phyloP scores from a whole-genome alignment of 2,113 vertebrate species.

The Serranochromis macrocephalus region DNA sequence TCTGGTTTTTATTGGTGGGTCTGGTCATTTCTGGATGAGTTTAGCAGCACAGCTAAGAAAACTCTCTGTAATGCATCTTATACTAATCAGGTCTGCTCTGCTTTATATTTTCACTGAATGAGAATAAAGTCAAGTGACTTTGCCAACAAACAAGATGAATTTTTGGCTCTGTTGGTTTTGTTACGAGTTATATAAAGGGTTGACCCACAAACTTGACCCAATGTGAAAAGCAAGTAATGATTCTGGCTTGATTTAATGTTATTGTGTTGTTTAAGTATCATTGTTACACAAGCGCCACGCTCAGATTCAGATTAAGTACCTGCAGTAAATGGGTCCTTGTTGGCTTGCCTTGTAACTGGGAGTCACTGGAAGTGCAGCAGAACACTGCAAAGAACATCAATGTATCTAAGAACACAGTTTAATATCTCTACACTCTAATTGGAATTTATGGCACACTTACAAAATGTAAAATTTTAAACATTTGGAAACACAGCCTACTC shows the following conservation, averaged over 20 bases:
- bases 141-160: conserved; percentile 16
- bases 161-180: conserved; percentile 3
- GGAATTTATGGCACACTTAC: neutral
- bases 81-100: conserved; percentile 17
- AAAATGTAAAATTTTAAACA: neutral
- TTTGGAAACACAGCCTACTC: neutral
- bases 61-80: neutral
- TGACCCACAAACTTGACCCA: conserved; percentile 19
- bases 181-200: conserved; percentile 2
- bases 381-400: neutral
- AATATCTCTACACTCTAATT: neutral
- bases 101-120: conserved; percentile 20
- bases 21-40: conserved; percentile 6
- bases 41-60: neutral
- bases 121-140: neutral
- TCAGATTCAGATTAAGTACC: neutral
- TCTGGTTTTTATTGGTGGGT: neutral
- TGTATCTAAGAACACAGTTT: neutral
- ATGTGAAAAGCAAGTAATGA: neutral
- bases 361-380: neutral
- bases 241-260: conserved; percentile 11
- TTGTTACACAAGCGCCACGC: neutral
- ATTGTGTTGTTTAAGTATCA: conserved; percentile 6
- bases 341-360: neutral
- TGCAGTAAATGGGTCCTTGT: neutral